Evolutionary conservation across 2,888 invertebrate species (phyloP).

Genomic region (Acanthococcus lagerstroemiae): DNA sequence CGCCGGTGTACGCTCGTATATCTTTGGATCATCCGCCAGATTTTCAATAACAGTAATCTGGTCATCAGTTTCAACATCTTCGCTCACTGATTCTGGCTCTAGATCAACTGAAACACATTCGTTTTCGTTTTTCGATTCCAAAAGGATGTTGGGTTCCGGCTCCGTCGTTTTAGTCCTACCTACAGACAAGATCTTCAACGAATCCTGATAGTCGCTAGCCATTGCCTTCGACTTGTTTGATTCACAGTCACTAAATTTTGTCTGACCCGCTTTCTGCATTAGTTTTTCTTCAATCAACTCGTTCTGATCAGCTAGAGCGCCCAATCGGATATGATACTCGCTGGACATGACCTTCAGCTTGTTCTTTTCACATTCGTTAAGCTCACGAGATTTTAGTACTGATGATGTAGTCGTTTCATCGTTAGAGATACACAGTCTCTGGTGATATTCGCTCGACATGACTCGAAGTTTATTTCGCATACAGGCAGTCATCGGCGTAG

Average conservation of each 20-base stretch:
- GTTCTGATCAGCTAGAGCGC: neutral
- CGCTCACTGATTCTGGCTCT: neutral
- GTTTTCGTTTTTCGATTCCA: neutral
- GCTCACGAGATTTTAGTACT: neutral
- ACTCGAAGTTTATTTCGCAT: constrained; percentile 14
- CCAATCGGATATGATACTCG: constrained; percentile 18
- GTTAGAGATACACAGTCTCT: neutral
- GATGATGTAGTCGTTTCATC: neutral
- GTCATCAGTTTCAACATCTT: neutral
- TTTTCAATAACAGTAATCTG: neutral
- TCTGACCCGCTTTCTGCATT: neutral
- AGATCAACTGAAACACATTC: neutral
- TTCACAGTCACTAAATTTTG: no score
- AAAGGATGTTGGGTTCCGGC: neutral
- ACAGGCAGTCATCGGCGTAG: neutral
- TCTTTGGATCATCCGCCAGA: neutral
- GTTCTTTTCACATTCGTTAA: constrained; percentile 7
- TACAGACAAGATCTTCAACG: neutral
- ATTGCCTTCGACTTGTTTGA: neutral
- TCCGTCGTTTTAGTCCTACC: no score
- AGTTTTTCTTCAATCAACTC: neutral
- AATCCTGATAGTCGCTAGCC: no score
- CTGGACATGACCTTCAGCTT: constrained; percentile 24
- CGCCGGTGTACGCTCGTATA: neutral
- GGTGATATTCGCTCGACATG: constrained; percentile 19